A percentile compares a stretch with the other conserved stretches of the same genome.
Evolutionary conservation across 2,797 vertebrate genomes (phyloP).

Genomic region (Australoheros facetus): DNA sequence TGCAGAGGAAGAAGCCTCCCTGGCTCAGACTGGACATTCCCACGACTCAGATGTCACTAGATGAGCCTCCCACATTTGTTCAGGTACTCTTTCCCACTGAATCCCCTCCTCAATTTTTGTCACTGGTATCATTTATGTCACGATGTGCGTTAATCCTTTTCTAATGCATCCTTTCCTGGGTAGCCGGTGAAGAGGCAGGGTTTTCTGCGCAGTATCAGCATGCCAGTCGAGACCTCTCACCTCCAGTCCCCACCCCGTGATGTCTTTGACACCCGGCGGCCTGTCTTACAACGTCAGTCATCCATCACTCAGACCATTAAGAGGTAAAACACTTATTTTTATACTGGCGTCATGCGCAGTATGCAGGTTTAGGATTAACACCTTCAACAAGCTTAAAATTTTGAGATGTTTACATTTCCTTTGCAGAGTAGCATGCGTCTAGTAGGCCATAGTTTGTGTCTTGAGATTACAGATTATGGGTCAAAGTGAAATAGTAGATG

Average conservation of each 20-base stretch:
- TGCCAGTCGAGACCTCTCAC: slow-evolving; percentile 90
- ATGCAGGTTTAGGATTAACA: neutral
- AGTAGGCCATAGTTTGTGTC: neutral
- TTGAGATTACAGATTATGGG: neutral
- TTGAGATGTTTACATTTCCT: neutral
- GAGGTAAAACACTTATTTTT: slow-evolving; percentile 78
- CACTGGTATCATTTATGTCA: neutral
- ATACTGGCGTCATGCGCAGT: neutral
- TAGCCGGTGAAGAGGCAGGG: slow-evolving; percentile 89
- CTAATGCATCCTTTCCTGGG: neutral
- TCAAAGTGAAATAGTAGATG: neutral
- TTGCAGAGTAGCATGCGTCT: neutral
- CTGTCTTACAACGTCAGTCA: slow-evolving; percentile 89
- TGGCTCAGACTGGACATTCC: slow-evolving; percentile 97
- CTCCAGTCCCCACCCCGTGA: slow-evolving; percentile 84
- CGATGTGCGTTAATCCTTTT: neutral
- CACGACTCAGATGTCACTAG: slow-evolving; percentile 76
- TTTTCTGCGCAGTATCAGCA: slow-evolving; percentile 93
- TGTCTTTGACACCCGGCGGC: slow-evolving; percentile 83
- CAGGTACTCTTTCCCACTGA: slow-evolving; percentile 79
- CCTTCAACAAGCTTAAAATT: neutral
- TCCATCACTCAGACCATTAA: slow-evolving; percentile 98
- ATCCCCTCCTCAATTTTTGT: neutral
- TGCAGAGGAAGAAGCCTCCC: slow-evolving; percentile 97
- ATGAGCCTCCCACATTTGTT: slow-evolving; percentile 85